phyloP scores from a whole-genome alignment of 2,113 vertebrate genomes.

The Bubalus kerabau region DNA sequence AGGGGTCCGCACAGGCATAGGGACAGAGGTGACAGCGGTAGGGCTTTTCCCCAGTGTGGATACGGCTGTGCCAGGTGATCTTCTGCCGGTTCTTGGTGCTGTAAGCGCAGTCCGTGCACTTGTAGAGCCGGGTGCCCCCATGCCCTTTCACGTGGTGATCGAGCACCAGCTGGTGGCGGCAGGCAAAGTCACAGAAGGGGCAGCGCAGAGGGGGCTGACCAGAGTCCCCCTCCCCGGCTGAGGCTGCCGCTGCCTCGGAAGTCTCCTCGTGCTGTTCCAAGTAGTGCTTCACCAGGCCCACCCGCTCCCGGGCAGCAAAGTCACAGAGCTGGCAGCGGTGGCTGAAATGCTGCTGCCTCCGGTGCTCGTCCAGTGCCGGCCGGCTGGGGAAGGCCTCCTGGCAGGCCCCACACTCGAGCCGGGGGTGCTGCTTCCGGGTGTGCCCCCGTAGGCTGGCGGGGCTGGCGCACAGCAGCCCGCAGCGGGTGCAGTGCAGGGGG shows the following conservation, averaged over 20 bases:
- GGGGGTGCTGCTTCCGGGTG: constrained; percentile 83
- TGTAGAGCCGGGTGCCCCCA: constrained; percentile 90
- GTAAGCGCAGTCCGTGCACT: constrained; percentile 93
- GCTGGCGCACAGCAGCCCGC: constrained; percentile 84
- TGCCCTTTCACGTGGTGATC: constrained; percentile 96
- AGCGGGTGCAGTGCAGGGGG: constrained; percentile 82
- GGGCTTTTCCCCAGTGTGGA: constrained; percentile 96
- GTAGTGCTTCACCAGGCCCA: constrained; percentile 88
- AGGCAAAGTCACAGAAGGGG: constrained; percentile 88
- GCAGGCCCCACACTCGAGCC: constrained; percentile 83
- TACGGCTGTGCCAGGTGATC: constrained; percentile 97
- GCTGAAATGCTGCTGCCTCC: constrained; percentile 81
- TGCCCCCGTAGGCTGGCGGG: constrained; percentile 84
- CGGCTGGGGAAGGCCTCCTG: constrained; percentile 81
- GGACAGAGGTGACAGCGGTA: constrained; percentile 93
- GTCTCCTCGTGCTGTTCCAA: constrained; percentile 84
- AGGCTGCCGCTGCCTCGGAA: fast-evolving
- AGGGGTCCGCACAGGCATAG: constrained; percentile 93
- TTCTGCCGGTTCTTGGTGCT: constrained; percentile 95
- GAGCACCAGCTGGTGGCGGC: constrained; percentile 89
- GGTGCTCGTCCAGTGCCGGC: constrained; percentile 83
- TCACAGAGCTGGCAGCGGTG: constrained; percentile 89
- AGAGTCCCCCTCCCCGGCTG: not conserved
- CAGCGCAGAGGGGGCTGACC: constrained; percentile 84
- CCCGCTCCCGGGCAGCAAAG: constrained; percentile 87